Percentiles rank a stretch among this genome's conserved stretches.
These are phyloP conservation scores for Bradypodion pumilum DNA, from an alignment of 2,797 vertebrate species.

Conservation along the genomic window DNA sequence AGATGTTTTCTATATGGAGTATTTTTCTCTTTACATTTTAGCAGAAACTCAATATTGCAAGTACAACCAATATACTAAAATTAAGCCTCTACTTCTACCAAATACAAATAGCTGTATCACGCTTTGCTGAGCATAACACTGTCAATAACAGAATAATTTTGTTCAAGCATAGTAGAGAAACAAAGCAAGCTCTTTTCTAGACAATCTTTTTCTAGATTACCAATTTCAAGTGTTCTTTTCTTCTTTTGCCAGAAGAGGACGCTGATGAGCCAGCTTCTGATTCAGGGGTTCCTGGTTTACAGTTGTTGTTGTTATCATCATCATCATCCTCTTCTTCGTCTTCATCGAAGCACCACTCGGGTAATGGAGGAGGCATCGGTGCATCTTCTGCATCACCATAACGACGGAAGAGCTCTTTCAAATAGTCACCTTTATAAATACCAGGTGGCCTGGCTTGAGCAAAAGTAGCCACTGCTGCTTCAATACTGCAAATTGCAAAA, in stretches of 20 bases:
- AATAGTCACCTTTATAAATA: conserved; percentile 98
- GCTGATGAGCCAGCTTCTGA: conserved; percentile 93
- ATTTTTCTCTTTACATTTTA: not conserved
- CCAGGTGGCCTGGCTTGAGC: conserved; percentile 91
- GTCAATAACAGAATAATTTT: not conserved
- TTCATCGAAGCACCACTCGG: conserved; percentile 97
- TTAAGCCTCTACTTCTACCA: not conserved
- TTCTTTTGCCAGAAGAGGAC: conserved; percentile 85
- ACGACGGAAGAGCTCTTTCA: conserved; percentile 96
- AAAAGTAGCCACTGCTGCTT: conserved; percentile 94
- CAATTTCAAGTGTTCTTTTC: conserved; percentile 92
- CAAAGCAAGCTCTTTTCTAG: conserved; percentile 6
- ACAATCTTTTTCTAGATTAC: conserved; percentile 85
- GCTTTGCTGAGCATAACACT: not conserved
- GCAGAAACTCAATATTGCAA: not conserved
- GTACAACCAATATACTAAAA: not conserved
- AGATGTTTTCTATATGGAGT: not conserved
- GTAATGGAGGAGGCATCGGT: conserved; percentile 87
- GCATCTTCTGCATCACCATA: conserved; percentile 93
- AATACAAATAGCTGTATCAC: not conserved
- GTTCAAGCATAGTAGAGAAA: not conserved
- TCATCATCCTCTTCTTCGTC: conserved; percentile 81
- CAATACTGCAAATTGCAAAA: conserved; percentile 78
- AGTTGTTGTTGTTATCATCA: too few species aligned
- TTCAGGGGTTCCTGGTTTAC: conserved; percentile 82